These are phyloP conservation scores for Novumbra hubbsi DNA, from an alignment of 2,797 vertebrate species.

Conservation along the genomic window DNA sequence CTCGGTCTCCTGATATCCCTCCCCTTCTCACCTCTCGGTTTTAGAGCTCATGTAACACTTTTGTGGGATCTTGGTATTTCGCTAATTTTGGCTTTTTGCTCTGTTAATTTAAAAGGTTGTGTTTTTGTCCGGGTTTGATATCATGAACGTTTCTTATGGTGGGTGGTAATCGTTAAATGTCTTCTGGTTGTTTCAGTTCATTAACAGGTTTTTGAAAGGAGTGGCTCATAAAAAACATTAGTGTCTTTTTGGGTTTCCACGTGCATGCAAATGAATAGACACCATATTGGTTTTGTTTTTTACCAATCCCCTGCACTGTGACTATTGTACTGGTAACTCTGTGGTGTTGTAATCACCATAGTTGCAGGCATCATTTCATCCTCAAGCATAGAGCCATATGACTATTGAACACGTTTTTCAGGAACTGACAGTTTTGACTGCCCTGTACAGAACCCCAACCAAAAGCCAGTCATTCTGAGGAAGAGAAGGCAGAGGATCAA, in stretches of 20 bases:
- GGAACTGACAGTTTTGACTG: conserved; percentile 4
- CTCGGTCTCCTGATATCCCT: conserved; percentile 33
- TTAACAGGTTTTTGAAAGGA: background rate
- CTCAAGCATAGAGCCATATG: conserved; percentile 5
- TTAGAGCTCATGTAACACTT: conserved; percentile 33
- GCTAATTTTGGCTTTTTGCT: conserved; percentile 1
- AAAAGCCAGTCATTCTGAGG: conserved; percentile 96
- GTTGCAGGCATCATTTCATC: background rate
- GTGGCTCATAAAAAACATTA: background rate
- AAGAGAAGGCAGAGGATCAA: conserved; percentile 98
- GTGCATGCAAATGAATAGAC: background rate
- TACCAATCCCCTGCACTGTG: background rate
- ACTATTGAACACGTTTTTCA: background rate
- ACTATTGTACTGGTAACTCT: background rate
- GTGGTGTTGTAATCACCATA: conserved; percentile 27
- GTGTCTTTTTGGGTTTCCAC: background rate
- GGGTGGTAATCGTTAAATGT: background rate
- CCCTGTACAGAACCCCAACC: conserved; percentile 86
- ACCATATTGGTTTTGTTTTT: background rate
- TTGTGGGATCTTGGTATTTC: background rate
- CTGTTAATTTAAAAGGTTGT: background rate
- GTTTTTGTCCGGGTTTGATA: conserved; percentile 8
- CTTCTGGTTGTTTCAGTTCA: background rate
- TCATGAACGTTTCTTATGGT: background rate
- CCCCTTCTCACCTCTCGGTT: conserved; percentile 15